Conservation (phyloP, 2,888 invertebrate genomes). For the Erpobdella octoculata region DNA sequence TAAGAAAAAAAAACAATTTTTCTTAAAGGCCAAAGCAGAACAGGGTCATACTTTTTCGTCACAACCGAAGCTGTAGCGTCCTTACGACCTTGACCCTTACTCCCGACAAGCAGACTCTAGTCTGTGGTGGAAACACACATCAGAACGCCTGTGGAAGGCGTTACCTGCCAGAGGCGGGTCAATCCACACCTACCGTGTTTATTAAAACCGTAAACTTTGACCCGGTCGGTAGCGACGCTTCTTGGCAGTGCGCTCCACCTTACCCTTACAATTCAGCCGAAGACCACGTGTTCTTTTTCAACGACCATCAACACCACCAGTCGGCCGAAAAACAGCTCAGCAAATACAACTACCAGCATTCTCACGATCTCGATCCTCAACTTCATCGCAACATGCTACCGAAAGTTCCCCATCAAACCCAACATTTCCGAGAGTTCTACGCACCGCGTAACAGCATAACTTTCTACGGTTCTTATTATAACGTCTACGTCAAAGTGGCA, state of each 20-base stretch:
- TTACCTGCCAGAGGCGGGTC: conserved; percentile 29
- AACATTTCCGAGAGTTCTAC: not conserved
- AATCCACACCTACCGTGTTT: conserved; percentile 32
- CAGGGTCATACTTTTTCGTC: conserved; percentile 30
- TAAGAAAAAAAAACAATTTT: not conserved
- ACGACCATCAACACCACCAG: not conserved
- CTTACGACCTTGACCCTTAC: conserved; percentile 35
- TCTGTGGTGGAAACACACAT: conserved; percentile 32
- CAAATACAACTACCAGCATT: not conserved
- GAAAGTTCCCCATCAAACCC: not conserved
- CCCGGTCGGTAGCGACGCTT: conserved; percentile 23
- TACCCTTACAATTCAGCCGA: not conserved
- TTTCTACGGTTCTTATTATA: conserved; percentile 34
- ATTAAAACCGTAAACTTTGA: conserved; percentile 35
- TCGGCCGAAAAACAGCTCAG: not conserved
- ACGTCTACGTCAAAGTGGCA: conserved; percentile 34
- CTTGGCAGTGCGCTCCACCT: not conserved
- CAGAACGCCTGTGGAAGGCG: conserved; percentile 34
- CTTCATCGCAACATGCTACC: not conserved
- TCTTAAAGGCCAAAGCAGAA: conserved; percentile 12
- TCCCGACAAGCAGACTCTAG: conserved; percentile 34
- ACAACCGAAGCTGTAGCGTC: conserved; percentile 34
- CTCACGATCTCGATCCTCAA: not conserved
- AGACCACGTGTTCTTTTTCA: not conserved
- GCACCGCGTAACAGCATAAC: conserved; percentile 24